A percentile compares a stretch with the other conserved stretches of the same genome.
Conservation (phyloP, 1,140 invertebrate species). For the Drosophila insularis region DNA sequence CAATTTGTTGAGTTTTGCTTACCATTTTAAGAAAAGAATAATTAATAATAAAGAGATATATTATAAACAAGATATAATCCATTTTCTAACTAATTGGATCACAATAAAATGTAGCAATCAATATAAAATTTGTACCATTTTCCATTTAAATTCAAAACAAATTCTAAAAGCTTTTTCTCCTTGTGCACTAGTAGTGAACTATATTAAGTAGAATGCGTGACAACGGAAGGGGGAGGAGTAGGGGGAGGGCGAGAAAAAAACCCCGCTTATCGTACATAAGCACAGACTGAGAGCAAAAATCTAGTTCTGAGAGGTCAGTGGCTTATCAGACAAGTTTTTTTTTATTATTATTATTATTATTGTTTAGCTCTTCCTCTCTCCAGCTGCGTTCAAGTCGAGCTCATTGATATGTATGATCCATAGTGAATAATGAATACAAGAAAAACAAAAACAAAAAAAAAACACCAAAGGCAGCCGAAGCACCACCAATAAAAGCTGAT, state of each 20-base stretch:
- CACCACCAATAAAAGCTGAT: background rate
- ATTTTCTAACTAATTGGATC: no score
- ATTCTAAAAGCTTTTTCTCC: background rate
- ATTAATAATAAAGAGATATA: no score
- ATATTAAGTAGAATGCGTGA: background rate
- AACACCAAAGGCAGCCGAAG: background rate
- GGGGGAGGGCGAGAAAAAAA: conserved; percentile 31
- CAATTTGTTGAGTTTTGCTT: no score
- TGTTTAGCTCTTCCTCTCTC: conserved; percentile 21
- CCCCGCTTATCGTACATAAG: conserved; percentile 41
- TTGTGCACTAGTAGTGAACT: background rate
- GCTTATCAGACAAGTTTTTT: conserved; percentile 64
- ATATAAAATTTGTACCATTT: no score
- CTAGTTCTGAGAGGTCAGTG: conserved; percentile 66
- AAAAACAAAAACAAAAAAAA: background rate
- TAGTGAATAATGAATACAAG: conserved; percentile 8
- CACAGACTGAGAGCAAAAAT: conserved; percentile 24
- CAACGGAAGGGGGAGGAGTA: background rate
- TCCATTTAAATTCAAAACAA: no score
- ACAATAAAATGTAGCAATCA: no score
- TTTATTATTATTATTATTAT: conserved; percentile 21
- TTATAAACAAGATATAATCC: no score
- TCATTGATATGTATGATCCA: conserved; percentile 9
- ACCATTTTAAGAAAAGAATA: no score
- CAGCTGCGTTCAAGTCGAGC: conserved; percentile 15